Evolutionary conservation across 1,140 invertebrate species (phyloP).

Genomic region (Coptotermes formosanus): DNA sequence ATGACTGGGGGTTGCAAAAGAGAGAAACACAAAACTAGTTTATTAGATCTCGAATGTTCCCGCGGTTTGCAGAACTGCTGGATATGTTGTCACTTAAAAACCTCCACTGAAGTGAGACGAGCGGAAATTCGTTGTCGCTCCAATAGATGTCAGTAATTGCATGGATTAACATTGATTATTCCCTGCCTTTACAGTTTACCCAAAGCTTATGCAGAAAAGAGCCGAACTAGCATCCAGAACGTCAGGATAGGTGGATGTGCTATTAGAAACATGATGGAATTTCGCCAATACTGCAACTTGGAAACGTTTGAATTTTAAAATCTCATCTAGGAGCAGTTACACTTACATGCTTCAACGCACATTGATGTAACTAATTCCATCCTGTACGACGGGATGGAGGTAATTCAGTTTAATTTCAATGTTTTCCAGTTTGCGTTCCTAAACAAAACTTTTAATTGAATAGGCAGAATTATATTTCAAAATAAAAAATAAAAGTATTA

Average conservation of each 20-base stretch:
- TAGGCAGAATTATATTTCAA: not conserved
- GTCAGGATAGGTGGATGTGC: not conserved
- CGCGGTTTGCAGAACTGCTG: not conserved
- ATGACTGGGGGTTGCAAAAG: not conserved
- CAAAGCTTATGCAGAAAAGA: not conserved
- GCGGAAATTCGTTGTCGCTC: not conserved
- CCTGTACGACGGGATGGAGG: not conserved
- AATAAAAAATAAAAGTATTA: not conserved
- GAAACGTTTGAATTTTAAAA: constrained; percentile 4
- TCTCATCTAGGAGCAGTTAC: not conserved
- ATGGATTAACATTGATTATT: not conserved
- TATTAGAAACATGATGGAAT: not conserved
- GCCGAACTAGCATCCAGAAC: not conserved
- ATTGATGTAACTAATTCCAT: not conserved
- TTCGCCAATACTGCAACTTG: not conserved
- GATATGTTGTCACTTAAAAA: not conserved
- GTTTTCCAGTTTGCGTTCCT: not conserved
- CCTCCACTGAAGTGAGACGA: not conserved
- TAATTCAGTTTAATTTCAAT: constrained; percentile 14
- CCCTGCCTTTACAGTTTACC: not conserved
- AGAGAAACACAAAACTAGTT: not conserved
- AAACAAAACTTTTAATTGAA: not conserved
- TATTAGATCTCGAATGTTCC: not conserved
- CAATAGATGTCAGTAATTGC: constrained; percentile 3
- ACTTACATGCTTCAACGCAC: not conserved